Percentiles rank a stretch among this genome's conserved stretches.
Conservation (phyloP, 2,113 vertebrate genomes). For the Lampris megalopsis region DNA sequence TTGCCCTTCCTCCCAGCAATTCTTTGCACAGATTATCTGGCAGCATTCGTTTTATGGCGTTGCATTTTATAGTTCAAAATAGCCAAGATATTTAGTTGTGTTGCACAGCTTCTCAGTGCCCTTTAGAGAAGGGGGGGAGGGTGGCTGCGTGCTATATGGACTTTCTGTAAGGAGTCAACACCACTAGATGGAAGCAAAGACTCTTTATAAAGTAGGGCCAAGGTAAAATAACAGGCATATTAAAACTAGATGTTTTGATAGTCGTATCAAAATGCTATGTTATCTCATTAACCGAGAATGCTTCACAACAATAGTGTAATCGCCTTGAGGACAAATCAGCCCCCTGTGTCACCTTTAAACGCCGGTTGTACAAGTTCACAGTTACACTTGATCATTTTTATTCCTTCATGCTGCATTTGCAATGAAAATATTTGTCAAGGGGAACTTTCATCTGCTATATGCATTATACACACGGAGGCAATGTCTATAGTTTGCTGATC, state of each 20-base stretch:
- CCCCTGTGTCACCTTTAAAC: slow-evolving; percentile 18
- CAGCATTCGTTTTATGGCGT: no score
- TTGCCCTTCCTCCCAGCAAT: slow-evolving; percentile 37
- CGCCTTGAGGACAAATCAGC: no score
- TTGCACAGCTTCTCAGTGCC: no score
- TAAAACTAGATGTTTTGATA: slow-evolving; percentile 32
- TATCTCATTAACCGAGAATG: not conserved
- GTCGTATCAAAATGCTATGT: slow-evolving; percentile 12
- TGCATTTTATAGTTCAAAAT: no score
- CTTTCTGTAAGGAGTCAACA: no score
- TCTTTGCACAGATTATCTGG: not conserved
- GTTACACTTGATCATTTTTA: slow-evolving; percentile 36
- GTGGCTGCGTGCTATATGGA: no score
- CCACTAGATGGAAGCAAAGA: slow-evolving; percentile 76
- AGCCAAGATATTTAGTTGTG: no score
- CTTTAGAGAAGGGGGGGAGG: no score
- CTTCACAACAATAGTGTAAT: no score
- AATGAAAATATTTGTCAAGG: slow-evolving; percentile 66
- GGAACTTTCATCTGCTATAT: slow-evolving; percentile 44
- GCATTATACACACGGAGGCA: slow-evolving; percentile 45
- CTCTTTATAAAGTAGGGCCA: slow-evolving; percentile 34
- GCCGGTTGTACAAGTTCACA: slow-evolving; percentile 30
- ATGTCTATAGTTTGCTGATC: slow-evolving; percentile 59
- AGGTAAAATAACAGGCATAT: slow-evolving; percentile 33
- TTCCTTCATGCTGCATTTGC: slow-evolving; percentile 54